Evolutionary conservation across 2,888 invertebrate species (phyloP), one percentile per base, ranked within the genome.

Genomic region (Eupithecia insigniata): DNA sequence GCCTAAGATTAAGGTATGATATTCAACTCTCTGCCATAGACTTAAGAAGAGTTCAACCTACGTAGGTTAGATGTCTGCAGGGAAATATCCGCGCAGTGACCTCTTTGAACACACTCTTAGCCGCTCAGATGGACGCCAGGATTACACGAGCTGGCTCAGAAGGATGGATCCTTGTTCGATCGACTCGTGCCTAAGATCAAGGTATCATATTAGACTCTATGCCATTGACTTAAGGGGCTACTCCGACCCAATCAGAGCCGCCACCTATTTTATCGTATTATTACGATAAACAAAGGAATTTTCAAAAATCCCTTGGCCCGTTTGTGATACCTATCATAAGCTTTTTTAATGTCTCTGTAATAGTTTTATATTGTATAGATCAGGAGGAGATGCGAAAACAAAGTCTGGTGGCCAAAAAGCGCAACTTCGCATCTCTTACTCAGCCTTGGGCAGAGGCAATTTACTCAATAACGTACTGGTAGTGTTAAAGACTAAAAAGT

Each of bases 61-160:
- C 99, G 99, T n/a, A n/a, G n/a, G n/a, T n/a, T n/a, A n/a, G n/a
- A n/a, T n/a, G 99, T 89, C 94, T 99, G 79, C 99, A 99, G 0
- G 98, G 99, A 0, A 99, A 99, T 87, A 99, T 99, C 83, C 99
- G 99, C 90, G 99, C 99, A 0, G 97, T 99, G n/a, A 97, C 98
- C 0, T 99, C 99, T 0, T 99, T 99, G 7, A 99, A 99, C 92
- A 99, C 99, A 92, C 95, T 99, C 16, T 94, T 99, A n/a, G 98
- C 99, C 0, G 99, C 99, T 0, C 99, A 99, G 87, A 96, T 99
- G 86, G 99, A 99, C 87, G 98, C 99, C 0, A 95, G 99, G 80
- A 98, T 99, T 99, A 94, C 99, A 99, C 89, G 99, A 99, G 92
- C 94, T 96, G 3, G 99, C 99, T 0, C 99, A 99, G 90, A 95